A percentile compares a stretch with the other conserved stretches of the same genome.
phyloP scores from a whole-genome alignment of 2,797 vertebrate genomes.

The Brachyalestes nurse region DNA sequence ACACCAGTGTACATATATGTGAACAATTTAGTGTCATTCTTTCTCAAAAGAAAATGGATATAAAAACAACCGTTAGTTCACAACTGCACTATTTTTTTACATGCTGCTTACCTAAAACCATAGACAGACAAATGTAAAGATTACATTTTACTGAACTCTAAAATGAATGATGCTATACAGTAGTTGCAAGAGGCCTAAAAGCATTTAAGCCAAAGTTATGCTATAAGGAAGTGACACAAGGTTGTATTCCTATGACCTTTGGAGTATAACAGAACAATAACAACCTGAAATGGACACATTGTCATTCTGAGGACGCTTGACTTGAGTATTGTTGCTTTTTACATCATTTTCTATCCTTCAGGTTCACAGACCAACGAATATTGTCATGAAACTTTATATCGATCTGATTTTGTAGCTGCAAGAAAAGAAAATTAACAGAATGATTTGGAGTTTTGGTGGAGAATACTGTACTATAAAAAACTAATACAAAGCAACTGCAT shows the following conservation, averaged over 20 bases:
- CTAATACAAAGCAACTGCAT: not conserved
- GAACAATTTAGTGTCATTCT: not conserved
- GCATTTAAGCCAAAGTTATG: not conserved
- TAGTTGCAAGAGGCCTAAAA: not conserved
- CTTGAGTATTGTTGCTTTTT: not conserved
- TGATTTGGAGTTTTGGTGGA: not conserved
- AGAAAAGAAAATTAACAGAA: slow-evolving; percentile 31
- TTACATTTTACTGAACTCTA: not conserved
- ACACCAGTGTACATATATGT: not conserved
- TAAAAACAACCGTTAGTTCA: too few relatives aligned
- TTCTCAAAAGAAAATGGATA: not conserved
- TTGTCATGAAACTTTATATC: rapidly evolving
- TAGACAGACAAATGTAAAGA: not conserved
- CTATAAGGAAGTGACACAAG: not conserved
- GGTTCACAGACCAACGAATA: not conserved
- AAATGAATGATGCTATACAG: not conserved
- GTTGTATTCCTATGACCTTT: not conserved
- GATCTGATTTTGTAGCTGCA: slow-evolving; percentile 32
- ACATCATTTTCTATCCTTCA: not conserved
- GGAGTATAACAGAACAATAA: not conserved
- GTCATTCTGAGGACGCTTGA: not conserved
- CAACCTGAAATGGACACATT: not conserved
- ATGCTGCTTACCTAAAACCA: not conserved
- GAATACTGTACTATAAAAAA: too few relatives aligned
- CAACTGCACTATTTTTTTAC: not conserved